These are phyloP conservation scores for Calyptomena viridis DNA, from an alignment of 2,113 vertebrate species.

Conservation along the genomic window DNA sequence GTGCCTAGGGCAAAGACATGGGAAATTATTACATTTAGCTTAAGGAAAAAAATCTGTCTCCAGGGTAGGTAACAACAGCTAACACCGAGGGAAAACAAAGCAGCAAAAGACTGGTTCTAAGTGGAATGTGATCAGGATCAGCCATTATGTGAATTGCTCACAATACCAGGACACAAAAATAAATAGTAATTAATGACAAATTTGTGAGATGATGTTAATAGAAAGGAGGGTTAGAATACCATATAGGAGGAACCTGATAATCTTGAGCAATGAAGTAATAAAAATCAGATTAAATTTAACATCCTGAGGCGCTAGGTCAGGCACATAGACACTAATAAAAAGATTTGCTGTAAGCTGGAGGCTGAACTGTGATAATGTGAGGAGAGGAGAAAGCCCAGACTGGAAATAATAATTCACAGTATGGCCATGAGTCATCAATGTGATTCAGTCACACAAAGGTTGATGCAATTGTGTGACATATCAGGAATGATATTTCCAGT, in stretches of 20 bases:
- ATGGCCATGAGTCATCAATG: slow-evolving; percentile 33
- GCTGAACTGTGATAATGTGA: background rate
- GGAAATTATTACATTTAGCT: background rate
- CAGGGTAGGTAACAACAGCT: background rate
- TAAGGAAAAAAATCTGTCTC: background rate
- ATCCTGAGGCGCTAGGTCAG: background rate
- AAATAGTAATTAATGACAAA: background rate
- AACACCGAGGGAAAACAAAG: background rate
- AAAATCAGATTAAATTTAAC: slow-evolving; percentile 19
- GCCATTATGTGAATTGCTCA: background rate
- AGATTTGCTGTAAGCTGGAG: slow-evolving; percentile 6
- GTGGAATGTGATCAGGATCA: background rate
- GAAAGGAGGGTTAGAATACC: background rate
- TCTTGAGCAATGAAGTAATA: background rate
- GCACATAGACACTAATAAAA: background rate
- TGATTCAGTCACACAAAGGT: slow-evolving; percentile 40
- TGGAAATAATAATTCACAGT: slow-evolving; percentile 35
- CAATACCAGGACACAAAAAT: background rate
- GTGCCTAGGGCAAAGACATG: background rate
- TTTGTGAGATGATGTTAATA: background rate
- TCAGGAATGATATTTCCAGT: background rate
- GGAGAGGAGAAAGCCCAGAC: background rate
- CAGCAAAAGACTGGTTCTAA: background rate
- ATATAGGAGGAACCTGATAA: background rate
- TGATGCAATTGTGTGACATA: background rate